Evolutionary conservation across 2,113 vertebrate species (phyloP), one percentile per base, ranked within the genome.

Genomic region (Peromyscus maniculatus): DNA sequence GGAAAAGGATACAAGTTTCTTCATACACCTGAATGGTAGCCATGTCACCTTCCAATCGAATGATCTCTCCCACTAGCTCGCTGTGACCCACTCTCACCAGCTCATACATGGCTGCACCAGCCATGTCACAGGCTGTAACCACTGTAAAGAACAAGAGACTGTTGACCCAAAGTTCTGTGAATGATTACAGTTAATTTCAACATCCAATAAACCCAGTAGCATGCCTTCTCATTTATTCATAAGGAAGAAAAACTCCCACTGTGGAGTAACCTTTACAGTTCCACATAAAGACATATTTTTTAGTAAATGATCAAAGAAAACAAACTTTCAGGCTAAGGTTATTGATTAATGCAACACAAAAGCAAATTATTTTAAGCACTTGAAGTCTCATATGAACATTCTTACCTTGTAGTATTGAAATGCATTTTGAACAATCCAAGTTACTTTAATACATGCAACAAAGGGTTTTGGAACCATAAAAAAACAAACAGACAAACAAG

Each of bases 1-100:
- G 79, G 87, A 98, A 98, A 99, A 99, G 99, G 99, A 99, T 99
- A 99, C 99, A 99, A 0, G 99, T 99, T 98, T 99, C 99, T 98
- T 99, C 99, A n/a, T 99, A 99, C 93, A 99, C 99, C 98, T 99
- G 99, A 91, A 99, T 99, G 62, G 99, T 99, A 26, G 99, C 99
- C 99, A 99, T 99, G 96, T 99, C 99, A 26, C 99, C 99, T 97
- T 99, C 99, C 98, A 99, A 96, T 6, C 99, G 99, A 98, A 99
- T 99, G 95, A 99, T 99, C 98, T 99, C 99, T 97, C 99, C 99
- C 74, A 99, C 99, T 97, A 99, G 98, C 74, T 99, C 99, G 2
- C 99, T 99, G 98, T 99, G 99, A 84, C 99, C 99, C 7, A 99
- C 99, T 93, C 99, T 99, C 12, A 99, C 99, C 98, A 99, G 98